Conservation (phyloP, 2,113 vertebrate species). For the Thinocorus orbignyianus region DNA sequence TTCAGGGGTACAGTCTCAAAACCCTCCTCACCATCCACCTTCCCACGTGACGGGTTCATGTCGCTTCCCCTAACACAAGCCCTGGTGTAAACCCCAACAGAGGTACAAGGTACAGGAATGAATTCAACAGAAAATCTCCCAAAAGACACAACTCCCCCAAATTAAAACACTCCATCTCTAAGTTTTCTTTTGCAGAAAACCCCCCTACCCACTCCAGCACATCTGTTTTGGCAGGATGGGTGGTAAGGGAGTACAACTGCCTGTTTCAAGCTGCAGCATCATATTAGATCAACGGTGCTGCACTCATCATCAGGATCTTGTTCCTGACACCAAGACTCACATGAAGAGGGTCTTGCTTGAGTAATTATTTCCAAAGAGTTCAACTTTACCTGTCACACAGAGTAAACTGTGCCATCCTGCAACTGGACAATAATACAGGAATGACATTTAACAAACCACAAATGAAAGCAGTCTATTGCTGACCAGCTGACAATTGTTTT, state of each 20-base stretch:
- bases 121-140: not conserved
- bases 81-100: not conserved
- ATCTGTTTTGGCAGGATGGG: not conserved
- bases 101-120: not conserved
- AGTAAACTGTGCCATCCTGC: not conserved
- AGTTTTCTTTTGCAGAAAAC: not conserved
- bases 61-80: not conserved
- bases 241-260: not conserved
- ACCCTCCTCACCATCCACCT: not conserved
- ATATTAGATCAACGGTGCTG: not conserved
- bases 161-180: not conserved
- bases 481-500: not conserved
- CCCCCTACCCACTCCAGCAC: not conserved
- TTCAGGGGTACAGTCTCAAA: not conserved
- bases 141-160: not conserved
- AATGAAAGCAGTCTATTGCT: not conserved
- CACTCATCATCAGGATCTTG: not conserved
- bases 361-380: not conserved
- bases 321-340: not conserved
- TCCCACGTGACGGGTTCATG: rapidly evolving
- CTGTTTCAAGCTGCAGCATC: not conserved
- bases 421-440: not conserved
- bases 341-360: not conserved
- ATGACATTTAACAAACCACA: not conserved
- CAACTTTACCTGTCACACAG: not conserved